phyloP scores from a whole-genome alignment of 2,888 invertebrate genomes.

The Eilema caniola region DNA sequence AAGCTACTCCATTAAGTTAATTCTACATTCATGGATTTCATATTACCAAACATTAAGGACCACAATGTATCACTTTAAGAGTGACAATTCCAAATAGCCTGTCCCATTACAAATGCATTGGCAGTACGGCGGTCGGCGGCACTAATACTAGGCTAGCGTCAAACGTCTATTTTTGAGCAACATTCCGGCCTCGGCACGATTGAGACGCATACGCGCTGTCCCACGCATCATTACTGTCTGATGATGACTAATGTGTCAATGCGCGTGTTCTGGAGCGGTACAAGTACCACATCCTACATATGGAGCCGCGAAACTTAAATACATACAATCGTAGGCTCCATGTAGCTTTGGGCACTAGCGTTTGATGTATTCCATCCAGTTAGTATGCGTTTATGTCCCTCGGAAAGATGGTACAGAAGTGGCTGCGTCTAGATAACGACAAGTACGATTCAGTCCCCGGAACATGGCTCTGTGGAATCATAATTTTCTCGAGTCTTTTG shows the following conservation, averaged over 20 bases:
- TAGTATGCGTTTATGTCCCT: not conserved
- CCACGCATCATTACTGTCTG: conserved; percentile 10
- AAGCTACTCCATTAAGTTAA: not conserved
- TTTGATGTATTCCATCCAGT: not conserved
- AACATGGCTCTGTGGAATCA: too few species aligned
- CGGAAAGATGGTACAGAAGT: not conserved
- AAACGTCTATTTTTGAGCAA: conserved; percentile 21
- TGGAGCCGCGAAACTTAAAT: not conserved
- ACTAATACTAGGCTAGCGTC: conserved; percentile 9
- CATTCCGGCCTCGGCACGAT: conserved; percentile 16
- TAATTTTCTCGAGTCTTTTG: too few species aligned
- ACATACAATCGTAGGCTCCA: not conserved
- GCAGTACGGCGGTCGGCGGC: conserved; percentile 6
- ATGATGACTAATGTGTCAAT: conserved; percentile 14
- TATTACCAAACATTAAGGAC: not conserved
- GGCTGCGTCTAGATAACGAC: not conserved
- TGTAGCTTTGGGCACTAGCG: not conserved
- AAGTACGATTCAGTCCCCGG: not conserved
- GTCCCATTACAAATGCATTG: conserved; percentile 11
- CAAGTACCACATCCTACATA: not conserved
- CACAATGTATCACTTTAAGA: not conserved
- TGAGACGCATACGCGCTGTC: conserved; percentile 5
- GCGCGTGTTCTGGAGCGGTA: not conserved
- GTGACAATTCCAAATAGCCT: not conserved
- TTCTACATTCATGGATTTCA: not conserved